Evolutionary conservation across 2,797 vertebrate species (phyloP), one percentile per base, ranked within the genome.

Genomic region (Silurus aristotelis): DNA sequence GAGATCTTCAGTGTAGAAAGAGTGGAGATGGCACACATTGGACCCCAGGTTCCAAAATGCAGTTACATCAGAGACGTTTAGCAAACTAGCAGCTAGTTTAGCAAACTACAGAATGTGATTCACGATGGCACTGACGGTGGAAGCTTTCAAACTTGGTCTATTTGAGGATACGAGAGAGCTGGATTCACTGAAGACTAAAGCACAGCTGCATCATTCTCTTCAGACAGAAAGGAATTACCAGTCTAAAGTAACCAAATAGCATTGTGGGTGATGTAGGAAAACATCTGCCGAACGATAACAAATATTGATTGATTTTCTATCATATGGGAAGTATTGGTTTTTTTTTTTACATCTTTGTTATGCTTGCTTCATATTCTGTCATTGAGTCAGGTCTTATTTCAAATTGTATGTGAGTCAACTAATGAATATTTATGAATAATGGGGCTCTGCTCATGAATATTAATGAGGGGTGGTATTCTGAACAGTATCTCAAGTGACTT

Each of bases 361-460:
- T 79, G 14, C 43, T n/a, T 14, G 10, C 20, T 61, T 79, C 58
- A 79, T 43, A 63, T 79, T 79, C 76, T 43, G 22, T 61, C 52
- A 73, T 73, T 72, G 46, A 7, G 6, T 73, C n/a, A 25, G 61
- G 56, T 19, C 31, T 63, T 38, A 79, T 60, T 78, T 77, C 75
- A 76, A 52, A 58, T 55, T 56, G 6, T 73, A 56, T 75, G 72
- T 19, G 6, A 75, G 52, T 60, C 75, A 61, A 4, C 76, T 78
- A 22, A 78, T 63, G 77, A 79, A 79, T 79, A 79, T 63, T 79
- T 25, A 79, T 63, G 77, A 61, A n/a, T 46, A 15, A 63, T 15
- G 60, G 77, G 22, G 13, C 60, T 63, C 77, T 63, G 7, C 13
- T 46, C 2, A 46, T 79, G 60, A 79, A 79, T 79, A 79, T 63